These are phyloP conservation scores for Drosophila takahashii DNA, from an alignment of 1,140 invertebrate genomes.

Conservation along the genomic window DNA sequence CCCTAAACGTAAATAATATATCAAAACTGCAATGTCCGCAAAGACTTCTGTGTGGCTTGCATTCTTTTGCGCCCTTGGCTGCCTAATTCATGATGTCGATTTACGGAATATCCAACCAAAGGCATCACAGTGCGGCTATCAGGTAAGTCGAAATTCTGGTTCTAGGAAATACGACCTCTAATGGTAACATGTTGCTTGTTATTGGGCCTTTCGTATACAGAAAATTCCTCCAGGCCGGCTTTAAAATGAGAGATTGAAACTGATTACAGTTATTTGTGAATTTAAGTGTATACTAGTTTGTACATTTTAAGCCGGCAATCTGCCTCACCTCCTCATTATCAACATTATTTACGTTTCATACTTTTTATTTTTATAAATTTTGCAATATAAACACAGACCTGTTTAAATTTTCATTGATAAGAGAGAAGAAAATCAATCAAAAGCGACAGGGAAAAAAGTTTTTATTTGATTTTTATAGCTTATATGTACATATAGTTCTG, in stretches of 20 bases:
- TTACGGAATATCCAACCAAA: slow-evolving; percentile 38
- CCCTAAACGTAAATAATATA: not conserved
- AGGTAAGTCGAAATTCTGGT: slow-evolving; percentile 30
- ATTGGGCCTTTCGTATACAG: not conserved
- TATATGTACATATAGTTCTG: too few species aligned
- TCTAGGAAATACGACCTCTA: not conserved
- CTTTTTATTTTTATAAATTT: not conserved
- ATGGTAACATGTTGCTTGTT: not conserved
- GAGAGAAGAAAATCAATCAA: too few species aligned
- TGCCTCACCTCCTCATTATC: not conserved
- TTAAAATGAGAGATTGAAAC: not conserved
- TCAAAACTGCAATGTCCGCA: slow-evolving; percentile 12
- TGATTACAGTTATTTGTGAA: not conserved
- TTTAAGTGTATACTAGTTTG: not conserved
- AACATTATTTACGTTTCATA: not conserved
- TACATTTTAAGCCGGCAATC: not conserved
- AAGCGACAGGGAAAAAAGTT: too few species aligned
- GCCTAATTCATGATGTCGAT: slow-evolving; percentile 27
- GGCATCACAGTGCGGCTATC: slow-evolving; percentile 60
- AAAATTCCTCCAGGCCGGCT: not conserved
- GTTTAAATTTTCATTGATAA: too few species aligned
- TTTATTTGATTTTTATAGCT: too few species aligned
- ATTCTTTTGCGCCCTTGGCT: slow-evolving; percentile 26
- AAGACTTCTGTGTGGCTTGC: slow-evolving; percentile 31
- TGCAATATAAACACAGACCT: not conserved